Percentiles rank a stretch among this genome's conserved stretches.
Conservation (phyloP, 2,113 vertebrate species). For the Oceanodroma tethys region DNA sequence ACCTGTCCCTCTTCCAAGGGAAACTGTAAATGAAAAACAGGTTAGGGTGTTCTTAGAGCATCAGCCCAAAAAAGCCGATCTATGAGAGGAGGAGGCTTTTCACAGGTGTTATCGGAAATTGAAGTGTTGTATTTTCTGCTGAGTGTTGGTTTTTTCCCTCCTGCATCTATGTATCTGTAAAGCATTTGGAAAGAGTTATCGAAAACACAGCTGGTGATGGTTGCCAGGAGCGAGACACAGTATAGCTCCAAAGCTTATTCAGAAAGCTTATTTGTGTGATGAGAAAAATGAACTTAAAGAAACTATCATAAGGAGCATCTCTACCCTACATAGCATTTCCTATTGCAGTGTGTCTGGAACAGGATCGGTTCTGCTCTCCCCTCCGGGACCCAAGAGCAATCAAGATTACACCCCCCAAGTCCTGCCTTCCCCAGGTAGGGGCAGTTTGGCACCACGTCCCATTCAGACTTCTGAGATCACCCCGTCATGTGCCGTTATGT, state of each 20-base stretch:
- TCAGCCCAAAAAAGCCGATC: neutral
- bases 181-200: neutral
- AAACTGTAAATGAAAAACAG: neutral
- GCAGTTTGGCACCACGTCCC: neutral
- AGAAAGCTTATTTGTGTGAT: neutral
- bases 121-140: neutral
- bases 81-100: neutral
- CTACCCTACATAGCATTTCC: neutral
- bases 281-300: neutral
- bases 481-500: rapidly evolving
- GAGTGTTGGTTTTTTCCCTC: neutral
- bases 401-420: neutral
- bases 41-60: neutral
- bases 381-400: neutral
- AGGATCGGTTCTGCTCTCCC: neutral
- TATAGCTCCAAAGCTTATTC: neutral
- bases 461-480: neutral
- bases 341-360: neutral
- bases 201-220: slow-evolving; percentile 2
- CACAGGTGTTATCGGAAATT: neutral
- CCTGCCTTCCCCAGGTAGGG: neutral
- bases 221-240: neutral
- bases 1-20: neutral
- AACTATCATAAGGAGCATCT: neutral
- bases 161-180: neutral